Conservation (phyloP, 2,797 vertebrate species). For the Carapus acus region DNA sequence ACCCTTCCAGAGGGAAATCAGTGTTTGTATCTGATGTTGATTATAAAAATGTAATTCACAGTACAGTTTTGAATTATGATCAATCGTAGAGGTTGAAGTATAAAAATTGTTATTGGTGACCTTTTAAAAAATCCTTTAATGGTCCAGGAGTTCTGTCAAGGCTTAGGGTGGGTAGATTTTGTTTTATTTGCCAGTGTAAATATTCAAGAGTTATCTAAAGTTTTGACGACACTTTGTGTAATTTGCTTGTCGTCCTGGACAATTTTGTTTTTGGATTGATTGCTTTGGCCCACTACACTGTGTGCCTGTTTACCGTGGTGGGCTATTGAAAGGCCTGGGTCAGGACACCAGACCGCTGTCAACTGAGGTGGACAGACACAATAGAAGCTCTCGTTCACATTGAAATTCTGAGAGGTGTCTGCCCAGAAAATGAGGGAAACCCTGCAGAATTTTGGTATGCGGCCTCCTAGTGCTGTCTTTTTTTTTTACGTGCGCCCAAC, state of each 20-base stretch:
- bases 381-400: slow-evolving; percentile 57
- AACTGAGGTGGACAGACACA: slow-evolving; percentile 51
- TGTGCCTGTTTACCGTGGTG: slow-evolving; percentile 25
- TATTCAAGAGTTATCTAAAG: no score
- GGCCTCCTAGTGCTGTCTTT: slow-evolving; percentile 56
- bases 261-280: not conserved
- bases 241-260: not conserved
- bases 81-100: no score
- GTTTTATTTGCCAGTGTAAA: no score
- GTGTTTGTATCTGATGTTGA: slow-evolving; percentile 62
- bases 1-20: slow-evolving; percentile 68
- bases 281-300: slow-evolving; percentile 1
- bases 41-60: slow-evolving; percentile 55
- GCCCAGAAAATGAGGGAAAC: slow-evolving; percentile 33
- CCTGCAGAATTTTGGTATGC: slow-evolving; percentile 45
- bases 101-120: slow-evolving; percentile 14
- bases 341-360: slow-evolving; percentile 41
- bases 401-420: slow-evolving; percentile 47
- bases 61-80: slow-evolving; percentile 51
- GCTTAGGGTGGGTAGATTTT: no score
- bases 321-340: slow-evolving; percentile 29
- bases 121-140: no score
- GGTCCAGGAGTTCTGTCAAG: no score
- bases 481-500: slow-evolving; percentile 51
- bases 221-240: no score